These are phyloP conservation scores for Anolis sagrei DNA, from an alignment of 2,113 vertebrate species.

Conservation along the genomic window DNA sequence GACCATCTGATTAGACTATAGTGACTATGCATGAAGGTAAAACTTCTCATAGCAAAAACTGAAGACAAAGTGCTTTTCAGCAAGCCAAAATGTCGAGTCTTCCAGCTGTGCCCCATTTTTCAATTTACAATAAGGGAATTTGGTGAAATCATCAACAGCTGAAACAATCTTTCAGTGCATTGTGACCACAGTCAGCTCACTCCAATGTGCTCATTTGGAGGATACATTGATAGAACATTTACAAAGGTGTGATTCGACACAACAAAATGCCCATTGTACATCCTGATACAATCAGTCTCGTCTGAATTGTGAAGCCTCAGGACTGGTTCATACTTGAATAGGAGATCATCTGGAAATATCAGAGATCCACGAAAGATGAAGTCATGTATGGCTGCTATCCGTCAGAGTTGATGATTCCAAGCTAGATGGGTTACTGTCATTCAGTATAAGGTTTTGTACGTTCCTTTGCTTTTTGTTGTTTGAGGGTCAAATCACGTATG, in stretches of 20 bases:
- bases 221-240: neutral
- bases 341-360: too few species aligned
- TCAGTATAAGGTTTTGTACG: too few species aligned
- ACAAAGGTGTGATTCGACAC: too few species aligned
- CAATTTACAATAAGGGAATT: neutral
- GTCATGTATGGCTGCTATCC: too few species aligned
- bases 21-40: neutral
- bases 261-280: neutral
- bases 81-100: neutral
- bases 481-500: too few species aligned
- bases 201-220: neutral
- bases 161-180: neutral
- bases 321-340: neutral
- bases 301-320: neutral
- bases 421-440: too few species aligned
- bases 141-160: neutral
- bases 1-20: neutral
- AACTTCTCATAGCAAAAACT: neutral
- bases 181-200: neutral
- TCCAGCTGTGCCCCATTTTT: neutral
- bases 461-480: too few species aligned
- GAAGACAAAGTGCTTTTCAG: neutral
- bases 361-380: too few species aligned
- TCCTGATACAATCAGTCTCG: neutral
- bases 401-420: too few species aligned